Evolutionary conservation across 2,113 vertebrate species (phyloP), one percentile per base, ranked within the genome.

Genomic region (Arothron firmamentum): DNA sequence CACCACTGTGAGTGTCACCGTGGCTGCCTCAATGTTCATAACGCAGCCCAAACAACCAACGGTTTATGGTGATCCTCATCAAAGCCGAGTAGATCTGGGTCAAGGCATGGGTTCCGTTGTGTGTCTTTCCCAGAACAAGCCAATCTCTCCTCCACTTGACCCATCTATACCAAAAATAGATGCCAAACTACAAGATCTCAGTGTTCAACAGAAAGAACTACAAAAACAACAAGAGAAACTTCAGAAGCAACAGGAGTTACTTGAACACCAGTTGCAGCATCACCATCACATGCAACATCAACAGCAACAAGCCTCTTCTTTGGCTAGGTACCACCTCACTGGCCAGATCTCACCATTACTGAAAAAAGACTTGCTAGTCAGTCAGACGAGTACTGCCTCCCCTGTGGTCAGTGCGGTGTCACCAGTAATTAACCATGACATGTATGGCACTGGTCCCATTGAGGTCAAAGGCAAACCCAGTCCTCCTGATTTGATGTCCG

Each of bases 51-150:
- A 95, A 81, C 93, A 94, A 50, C 94, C 95, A 1, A 74, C 91
- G 23, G 85, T 98, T 41, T 98, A 99, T 7, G 93, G 94, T 70
- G 97, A 98, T 79, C 94, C 96, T 48, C 92, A 94, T 85, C 94
- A 96, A 85, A 96, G 90, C 77, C 87, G 92, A 59, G 74, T 96
- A 18, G 96, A 99, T 84, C 90, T 97, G 0, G 95, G 95, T 42
- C 95, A 97, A 78, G 94, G 94, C n/a, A 83, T 92, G 0, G 94
- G 94, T 45, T 92, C 92, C 16, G 92, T 94, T 0, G 89, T 98
- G 57, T 99, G 95, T 77, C 90, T 97, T 76, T 91, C 94, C 0
- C 95, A 95, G 75, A 92, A 86, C 74, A 96, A 93, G 77, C 92
- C 92, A 18, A 41, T 75, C 31, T 79, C 81, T 51, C 84, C 92